These are phyloP conservation scores for Macrobrachium rosenbergii DNA, from an alignment of 1,140 invertebrate genomes.

Conservation along the genomic window DNA sequence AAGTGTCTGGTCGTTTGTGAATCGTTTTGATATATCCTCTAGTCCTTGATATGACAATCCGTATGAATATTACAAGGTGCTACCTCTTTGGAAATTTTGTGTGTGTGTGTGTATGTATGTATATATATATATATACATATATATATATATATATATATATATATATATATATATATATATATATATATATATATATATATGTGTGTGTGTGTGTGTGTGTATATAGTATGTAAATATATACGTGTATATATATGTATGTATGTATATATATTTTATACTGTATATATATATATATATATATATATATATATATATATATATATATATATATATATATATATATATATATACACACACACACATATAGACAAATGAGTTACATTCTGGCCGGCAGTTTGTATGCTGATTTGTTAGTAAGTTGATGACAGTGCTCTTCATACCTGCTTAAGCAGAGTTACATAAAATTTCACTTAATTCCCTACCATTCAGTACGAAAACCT, in stretches of 20 bases:
- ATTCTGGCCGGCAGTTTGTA: too few species aligned
- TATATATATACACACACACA: too few species aligned
- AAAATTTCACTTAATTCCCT: too few species aligned
- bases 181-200: neutral
- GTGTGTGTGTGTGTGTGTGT: neutral
- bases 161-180: neutral
- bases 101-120: neutral
- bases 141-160: neutral
- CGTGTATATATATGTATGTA: neutral
- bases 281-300: neutral
- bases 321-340: neutral
- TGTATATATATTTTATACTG: neutral
- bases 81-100: too few species aligned
- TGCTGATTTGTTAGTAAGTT: too few species aligned
- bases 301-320: neutral
- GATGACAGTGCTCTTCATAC: too few species aligned
- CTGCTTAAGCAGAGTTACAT: too few species aligned
- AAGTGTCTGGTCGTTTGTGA: neutral
- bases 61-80: too few species aligned
- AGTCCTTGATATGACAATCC: too few species aligned
- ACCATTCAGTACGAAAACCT: too few species aligned
- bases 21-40: too few species aligned
- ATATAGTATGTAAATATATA: neutral
- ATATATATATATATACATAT: slow-evolving; percentile 3
- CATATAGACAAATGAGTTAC: too few species aligned